Evolutionary conservation across 2,797 vertebrate genomes (phyloP), one percentile per base, ranked within the genome.

Genomic region (Sebastes iracundus): DNA sequence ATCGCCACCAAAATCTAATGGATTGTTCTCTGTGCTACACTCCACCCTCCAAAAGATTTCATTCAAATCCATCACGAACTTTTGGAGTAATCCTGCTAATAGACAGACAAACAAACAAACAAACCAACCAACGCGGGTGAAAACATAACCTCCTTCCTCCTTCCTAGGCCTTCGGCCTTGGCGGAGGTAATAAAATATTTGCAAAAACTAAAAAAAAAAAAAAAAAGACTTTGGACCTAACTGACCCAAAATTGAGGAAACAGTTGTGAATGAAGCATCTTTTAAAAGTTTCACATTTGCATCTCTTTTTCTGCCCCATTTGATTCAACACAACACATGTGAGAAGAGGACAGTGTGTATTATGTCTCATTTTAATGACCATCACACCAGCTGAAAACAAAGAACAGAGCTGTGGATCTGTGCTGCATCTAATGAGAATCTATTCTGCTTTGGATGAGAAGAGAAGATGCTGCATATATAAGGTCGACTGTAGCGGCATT

Each of bases 351-450:
- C 72, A 22, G 46, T 11, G 32, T 32, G 23, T 67, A 38, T 38
- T 28, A 4, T 16, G 60, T 65, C 56, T 82, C 38, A 0, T 75
- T 85, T 81, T 84, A 86, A 88, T 60, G 75, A 80, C 23, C 63
- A 25, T 59, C 69, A 66, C 22, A 23, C n/a, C 65, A 20, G 62
- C 58, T 58, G 59, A 63, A 75, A 20, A 70, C 70, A 77, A 63
- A 72, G 69, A 80, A 35, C 60, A 33, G 52, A 72, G 82, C 66
- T 2, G 61, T 5, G 33, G 18, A 9, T 77, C 23, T 25, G 33
- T 76, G 62, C 35, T 67, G 56, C 77, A 38, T 78, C 20, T 80
- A 80, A 77, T 82, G 80, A 81, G 75, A 76, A 66, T 53, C 1
- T 27, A 28, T 71, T 67, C 20, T 5, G 28, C 62, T 80, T 63